A percentile compares a stretch with the other conserved stretches of the same genome.
phyloP scores from a whole-genome alignment of 53 echinoderm and acorn worm species.

The Echinarachnius parma region DNA sequence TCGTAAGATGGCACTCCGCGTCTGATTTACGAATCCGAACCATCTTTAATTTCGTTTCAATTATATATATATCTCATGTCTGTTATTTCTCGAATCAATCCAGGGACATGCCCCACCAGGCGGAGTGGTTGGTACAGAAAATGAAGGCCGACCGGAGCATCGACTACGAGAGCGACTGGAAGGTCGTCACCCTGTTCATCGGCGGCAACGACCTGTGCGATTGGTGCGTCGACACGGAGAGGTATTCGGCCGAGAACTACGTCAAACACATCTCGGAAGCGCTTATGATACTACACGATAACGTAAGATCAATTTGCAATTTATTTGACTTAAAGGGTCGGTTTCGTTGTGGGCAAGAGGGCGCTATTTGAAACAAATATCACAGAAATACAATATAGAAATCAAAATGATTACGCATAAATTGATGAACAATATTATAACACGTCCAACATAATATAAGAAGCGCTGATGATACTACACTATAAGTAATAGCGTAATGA shows the following conservation, averaged over 20 bases:
- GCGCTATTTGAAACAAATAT: no score
- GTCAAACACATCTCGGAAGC: constrained; percentile 56
- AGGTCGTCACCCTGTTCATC: constrained; percentile 77
- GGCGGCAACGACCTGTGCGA: constrained; percentile 87
- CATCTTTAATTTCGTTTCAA: no score
- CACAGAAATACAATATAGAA: no score
- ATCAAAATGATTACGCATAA: no score
- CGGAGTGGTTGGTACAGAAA: constrained; percentile 55
- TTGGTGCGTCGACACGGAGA: constrained; percentile 55
- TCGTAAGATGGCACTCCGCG: no score
- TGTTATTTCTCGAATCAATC: neutral
- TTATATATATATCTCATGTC: no score
- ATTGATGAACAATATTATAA: no score
- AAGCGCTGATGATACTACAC: no score
- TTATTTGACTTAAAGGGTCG: neutral
- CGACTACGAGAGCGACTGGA: constrained; percentile 89
- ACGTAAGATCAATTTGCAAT: constrained; percentile 39
- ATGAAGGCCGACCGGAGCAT: constrained; percentile 64
- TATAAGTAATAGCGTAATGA: no score
- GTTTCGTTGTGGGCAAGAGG: neutral
- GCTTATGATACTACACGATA: constrained; percentile 55
- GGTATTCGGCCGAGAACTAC: constrained; percentile 56
- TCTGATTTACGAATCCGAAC: no score
- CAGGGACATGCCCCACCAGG: constrained; percentile 81
- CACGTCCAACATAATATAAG: no score